Evolutionary conservation across 2,113 vertebrate genomes (phyloP), one percentile per base, ranked within the genome.

Genomic region (Meleagris gallopavo): DNA sequence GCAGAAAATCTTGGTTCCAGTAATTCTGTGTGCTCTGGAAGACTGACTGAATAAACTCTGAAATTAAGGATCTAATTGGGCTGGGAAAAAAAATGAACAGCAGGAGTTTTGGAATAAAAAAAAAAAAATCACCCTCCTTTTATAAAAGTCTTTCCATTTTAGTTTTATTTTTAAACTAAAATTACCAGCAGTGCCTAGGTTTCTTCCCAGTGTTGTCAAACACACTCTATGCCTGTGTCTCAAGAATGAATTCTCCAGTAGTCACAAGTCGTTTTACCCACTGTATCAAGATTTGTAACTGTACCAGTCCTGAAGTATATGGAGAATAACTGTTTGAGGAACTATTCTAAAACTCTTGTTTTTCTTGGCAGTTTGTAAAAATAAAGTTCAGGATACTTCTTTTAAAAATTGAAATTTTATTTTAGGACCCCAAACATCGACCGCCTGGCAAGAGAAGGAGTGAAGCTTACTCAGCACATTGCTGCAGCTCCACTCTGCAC

Each of bases 401-500:
- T 6, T 57, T 86, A 58, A 93, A 92, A 45, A 9, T 71, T 88
- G 11, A 52, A 46, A 54, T 11, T 89, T 54, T 38, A 72, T 81
- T 76, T 61, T 92, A 99, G 98, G 95, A 99, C 98, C 1, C 98
- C 98, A 2, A 97, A 98, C 58, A 98, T 99, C 11, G 98, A 99
- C 95, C 92, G 27, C 32, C 87, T 99, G 36, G 98, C 98, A 0
- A 78, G 71, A 70, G 98, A 98, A 58, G 98, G 98, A 12, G 98
- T 98, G 84, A 98, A 95, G 88, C 97, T 99, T 76, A 99, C 98
- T 32, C 98, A 99, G 40, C 98, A 99, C 90, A 97, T 99, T 21
- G 97, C 98, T 0, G 98, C 98, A 6, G 98, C 98, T 4, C 95
- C 97, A 0, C 93, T 99, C 25, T 99, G 98, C 81, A 97, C 97